Conservation (phyloP, 1,140 invertebrate species). For the Drosophila paulistorum region DNA sequence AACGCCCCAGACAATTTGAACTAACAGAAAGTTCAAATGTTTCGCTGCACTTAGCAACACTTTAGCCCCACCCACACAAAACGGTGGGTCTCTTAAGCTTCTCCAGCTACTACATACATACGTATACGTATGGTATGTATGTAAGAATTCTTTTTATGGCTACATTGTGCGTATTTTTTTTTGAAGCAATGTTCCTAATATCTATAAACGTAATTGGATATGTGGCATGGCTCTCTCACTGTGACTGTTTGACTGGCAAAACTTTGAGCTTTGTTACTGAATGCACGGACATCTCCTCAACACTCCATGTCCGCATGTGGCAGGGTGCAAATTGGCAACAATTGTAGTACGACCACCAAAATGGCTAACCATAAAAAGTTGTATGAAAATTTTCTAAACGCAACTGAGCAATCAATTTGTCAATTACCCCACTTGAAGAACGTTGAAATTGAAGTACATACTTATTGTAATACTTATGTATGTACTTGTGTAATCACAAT, state of each 20-base stretch:
- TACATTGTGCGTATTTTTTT: constrained; percentile 70
- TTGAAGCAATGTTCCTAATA: constrained; percentile 61
- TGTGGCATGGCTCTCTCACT: constrained; percentile 40
- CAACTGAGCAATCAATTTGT: constrained; percentile 64
- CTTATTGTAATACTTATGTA: constrained; percentile 4
- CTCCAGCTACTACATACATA: constrained; percentile 23
- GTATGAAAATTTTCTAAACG: constrained; percentile 75
- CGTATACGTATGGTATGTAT: constrained; percentile 28
- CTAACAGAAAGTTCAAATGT: constrained; percentile 65
- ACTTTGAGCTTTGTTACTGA: constrained; percentile 39
- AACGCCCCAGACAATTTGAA: constrained; percentile 50
- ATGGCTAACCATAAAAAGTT: constrained; percentile 75
- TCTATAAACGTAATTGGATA: constrained; percentile 79
- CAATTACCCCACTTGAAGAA: constrained; percentile 53
- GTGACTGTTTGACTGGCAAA: constrained; percentile 49
- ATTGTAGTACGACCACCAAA: constrained; percentile 64
- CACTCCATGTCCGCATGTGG: constrained; percentile 26
- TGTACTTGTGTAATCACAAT: too few species aligned
- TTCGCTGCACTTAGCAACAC: constrained; percentile 61
- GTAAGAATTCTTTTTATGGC: constrained; percentile 57
- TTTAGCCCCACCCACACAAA: constrained; percentile 18
- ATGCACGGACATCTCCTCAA: neutral
- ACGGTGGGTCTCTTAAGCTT: neutral
- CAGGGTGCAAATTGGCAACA: constrained; percentile 67
- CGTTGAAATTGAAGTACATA: constrained; percentile 32